phyloP scores from a whole-genome alignment of 2,113 vertebrate species.

The Blennius ocellaris region DNA sequence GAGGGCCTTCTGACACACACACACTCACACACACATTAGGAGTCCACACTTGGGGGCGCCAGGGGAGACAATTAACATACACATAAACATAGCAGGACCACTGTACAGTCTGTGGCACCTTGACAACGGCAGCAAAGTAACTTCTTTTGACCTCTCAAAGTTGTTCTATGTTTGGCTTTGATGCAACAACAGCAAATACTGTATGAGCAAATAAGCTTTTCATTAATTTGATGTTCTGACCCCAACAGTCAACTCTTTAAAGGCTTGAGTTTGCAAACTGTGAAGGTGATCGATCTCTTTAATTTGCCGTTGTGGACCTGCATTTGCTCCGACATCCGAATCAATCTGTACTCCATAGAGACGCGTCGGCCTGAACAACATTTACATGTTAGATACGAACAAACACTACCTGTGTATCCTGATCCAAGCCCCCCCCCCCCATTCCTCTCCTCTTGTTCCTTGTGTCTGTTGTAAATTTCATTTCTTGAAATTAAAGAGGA shows the following conservation, averaged over 20 bases:
- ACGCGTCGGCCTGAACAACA: neutral
- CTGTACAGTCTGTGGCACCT: constrained; percentile 25
- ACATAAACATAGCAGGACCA: constrained; percentile 53
- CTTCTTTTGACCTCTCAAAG: constrained; percentile 10
- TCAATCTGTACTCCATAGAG: constrained; percentile 13
- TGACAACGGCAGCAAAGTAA: constrained; percentile 38
- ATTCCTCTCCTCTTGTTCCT: neutral
- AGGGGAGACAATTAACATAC: constrained; percentile 77
- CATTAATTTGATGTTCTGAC: neutral
- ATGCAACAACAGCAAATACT: constrained; percentile 2
- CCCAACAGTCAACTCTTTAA: neutral
- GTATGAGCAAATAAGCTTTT: neutral
- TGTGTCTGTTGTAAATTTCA: constrained; percentile 30
- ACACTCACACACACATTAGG: constrained; percentile 28
- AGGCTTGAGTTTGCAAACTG: neutral
- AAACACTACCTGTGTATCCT: neutral
- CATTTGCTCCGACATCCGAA: constrained; percentile 10
- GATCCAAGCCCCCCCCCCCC: too few species aligned
- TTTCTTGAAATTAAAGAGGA: constrained; percentile 57
- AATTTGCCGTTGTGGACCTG: constrained; percentile 1
- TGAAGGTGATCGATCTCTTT: neutral
- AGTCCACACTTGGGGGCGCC: constrained; percentile 46
- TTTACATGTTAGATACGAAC: neutral
- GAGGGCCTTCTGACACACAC: constrained; percentile 67
- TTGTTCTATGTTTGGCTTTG: constrained; percentile 7